Evolutionary conservation across 2,113 vertebrate genomes (phyloP).

Genomic region (Spizaetus ornatus): DNA sequence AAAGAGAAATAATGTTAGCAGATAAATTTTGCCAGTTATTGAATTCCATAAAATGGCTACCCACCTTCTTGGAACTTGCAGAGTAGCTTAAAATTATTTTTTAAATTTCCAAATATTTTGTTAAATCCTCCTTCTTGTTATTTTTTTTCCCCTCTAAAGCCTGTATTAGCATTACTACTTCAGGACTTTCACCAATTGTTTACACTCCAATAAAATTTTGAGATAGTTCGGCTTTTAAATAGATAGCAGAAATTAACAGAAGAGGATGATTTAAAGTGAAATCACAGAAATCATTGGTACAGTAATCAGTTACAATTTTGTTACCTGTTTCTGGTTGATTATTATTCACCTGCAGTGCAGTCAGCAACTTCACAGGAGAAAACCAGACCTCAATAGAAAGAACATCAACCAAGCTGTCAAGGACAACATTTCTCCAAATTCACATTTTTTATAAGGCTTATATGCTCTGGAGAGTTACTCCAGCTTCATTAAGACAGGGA

Average conservation of each 20-base stretch:
- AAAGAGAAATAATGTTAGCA: background rate
- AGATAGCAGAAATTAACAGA: background rate
- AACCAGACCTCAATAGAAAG: background rate
- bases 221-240: background rate
- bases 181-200: background rate
- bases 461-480: background rate
- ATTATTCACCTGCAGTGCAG: background rate
- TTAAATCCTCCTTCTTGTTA: background rate
- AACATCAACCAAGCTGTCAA: background rate
- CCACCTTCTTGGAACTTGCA: background rate
- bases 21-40: background rate
- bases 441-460: background rate
- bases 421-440: background rate
- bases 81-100: background rate
- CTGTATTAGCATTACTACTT: background rate
- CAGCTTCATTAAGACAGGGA: background rate
- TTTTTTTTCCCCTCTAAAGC: accelerated
- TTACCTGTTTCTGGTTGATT: background rate
- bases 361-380: background rate
- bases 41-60: background rate
- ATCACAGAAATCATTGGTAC: background rate
- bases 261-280: background rate
- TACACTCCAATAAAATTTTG: background rate
- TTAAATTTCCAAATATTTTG: background rate
- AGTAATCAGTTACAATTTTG: background rate